Percentiles rank a stretch among this genome's conserved stretches.
Evolutionary conservation across 2,113 vertebrate genomes (phyloP).

Genomic region (Otis tarda): DNA sequence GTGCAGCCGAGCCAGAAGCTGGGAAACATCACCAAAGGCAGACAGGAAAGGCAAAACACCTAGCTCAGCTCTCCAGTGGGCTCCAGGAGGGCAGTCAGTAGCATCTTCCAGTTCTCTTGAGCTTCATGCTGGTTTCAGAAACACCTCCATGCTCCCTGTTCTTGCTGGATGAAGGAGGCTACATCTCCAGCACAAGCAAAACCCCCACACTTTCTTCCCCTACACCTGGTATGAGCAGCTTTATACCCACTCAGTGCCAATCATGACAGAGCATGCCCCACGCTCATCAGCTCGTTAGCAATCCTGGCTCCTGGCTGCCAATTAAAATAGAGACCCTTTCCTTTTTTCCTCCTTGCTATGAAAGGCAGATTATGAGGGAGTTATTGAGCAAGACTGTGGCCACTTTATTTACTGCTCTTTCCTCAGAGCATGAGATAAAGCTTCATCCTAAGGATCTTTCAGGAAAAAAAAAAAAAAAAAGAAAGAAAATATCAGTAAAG

Average conservation of each 20-base stretch:
- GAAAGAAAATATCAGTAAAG: neutral
- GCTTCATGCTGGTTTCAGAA: rapidly evolving
- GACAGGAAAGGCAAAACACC: neutral
- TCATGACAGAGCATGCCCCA: neutral
- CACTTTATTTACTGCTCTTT: neutral
- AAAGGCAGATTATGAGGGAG: neutral
- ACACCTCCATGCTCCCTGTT: rapidly evolving
- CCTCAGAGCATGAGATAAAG: neutral
- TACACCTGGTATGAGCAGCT: neutral
- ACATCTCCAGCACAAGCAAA: neutral
- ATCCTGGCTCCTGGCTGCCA: neutral
- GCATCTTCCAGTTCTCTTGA: neutral
- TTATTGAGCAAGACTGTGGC: neutral
- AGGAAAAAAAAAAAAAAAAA: neutral
- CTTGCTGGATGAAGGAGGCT: neutral
- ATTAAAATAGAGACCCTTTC: neutral
- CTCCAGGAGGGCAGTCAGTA: neutral
- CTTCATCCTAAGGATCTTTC: neutral
- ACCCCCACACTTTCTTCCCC: neutral
- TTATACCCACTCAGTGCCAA: neutral
- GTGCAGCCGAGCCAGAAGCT: neutral
- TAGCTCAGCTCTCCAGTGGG: neutral
- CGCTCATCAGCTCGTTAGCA: neutral
- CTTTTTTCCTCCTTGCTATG: neutral
- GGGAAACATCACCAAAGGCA: neutral